Base-by-base conservation (phyloP, 1,140 invertebrate species). In the Euwallacea fornicatus region DNA sequence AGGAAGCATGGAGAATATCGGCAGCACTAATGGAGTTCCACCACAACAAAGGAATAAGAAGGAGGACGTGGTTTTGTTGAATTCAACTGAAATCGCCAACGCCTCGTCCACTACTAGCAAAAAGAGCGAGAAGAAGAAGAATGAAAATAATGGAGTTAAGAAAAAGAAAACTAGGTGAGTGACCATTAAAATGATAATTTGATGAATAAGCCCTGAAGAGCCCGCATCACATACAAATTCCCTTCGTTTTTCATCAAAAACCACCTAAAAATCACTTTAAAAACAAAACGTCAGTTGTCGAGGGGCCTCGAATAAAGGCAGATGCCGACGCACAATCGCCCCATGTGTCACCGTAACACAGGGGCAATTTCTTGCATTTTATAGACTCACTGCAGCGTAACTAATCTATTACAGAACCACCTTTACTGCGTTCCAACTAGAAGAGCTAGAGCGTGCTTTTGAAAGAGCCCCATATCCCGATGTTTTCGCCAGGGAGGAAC, bases 391-490 rank as follows among this genome's bases (percentile, higher is more conserved):
- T 59, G 59, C 60, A 61, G 11, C 41, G 66, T 7, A 61, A 68
- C 66, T 46, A 68, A 68, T 68, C n/a, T n/a, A 60, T 46, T 85
- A 1, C 83, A 97, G 96, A 83, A 98, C 97, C 0, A 98, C 97
- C 0, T 98, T 98, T 79, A 98, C 96, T 0, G 93, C 95, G 0
- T 96, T 95, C 79, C 97, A 98, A 80, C 83, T 98, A 53, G 96
- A 98, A 79, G 95, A 98, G 78, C 82, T 98, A 76, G 96, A 98
- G 79, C 84, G 94, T 11, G 95, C 96, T 0, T 98, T 98, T 76
- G 93, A 98, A 78, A 85, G 94, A 58, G 96, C 96, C 0, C 96
- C 96, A 0, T 98, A 98, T 81, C 96, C 97, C 0, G 97, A 98
- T 81, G 96, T 98, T 0, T 98, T 98, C 78, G 96, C 95, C 0